A percentile compares a stretch with the other conserved stretches of the same genome.
These are phyloP conservation scores for Cheumatopsyche charites DNA, from an alignment of 1,140 invertebrate species.

Conservation along the genomic window DNA sequence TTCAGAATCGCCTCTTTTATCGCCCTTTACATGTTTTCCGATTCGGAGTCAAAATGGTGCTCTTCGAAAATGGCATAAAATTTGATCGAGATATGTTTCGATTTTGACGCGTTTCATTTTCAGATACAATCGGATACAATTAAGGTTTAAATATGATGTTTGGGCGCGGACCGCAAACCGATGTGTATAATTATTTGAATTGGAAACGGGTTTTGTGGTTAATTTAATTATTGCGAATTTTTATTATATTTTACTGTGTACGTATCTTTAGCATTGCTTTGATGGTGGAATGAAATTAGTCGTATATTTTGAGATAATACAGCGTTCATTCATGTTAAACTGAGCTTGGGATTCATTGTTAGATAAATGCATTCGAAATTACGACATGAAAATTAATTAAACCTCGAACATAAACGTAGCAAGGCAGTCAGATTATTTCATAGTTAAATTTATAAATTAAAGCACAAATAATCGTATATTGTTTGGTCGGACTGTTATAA, in stretches of 20 bases:
- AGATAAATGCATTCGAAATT: neutral
- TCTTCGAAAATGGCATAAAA: neutral
- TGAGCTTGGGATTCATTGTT: neutral
- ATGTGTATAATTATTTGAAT: no score
- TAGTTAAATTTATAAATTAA: neutral
- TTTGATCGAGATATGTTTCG: no score
- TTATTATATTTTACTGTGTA: no score
- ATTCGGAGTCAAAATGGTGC: neutral
- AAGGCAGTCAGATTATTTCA: neutral
- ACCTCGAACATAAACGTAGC: neutral
- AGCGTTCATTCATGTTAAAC: neutral
- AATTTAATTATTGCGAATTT: no score
- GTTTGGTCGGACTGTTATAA: neutral
- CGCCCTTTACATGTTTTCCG: neutral
- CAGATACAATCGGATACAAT: no score
- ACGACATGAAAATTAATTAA: neutral
- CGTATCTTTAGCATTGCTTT: no score
- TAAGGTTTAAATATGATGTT: no score
- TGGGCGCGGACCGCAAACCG: no score
- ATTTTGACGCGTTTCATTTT: no score
- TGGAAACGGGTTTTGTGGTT: no score
- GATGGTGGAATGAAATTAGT: no score
- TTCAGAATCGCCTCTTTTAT: neutral
- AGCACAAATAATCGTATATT: neutral
- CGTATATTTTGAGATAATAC: no score